Percentiles rank a stretch among this genome's conserved stretches.
phyloP scores from a whole-genome alignment of 2,113 vertebrate genomes.

The Anarhynchus alexandrinus region DNA sequence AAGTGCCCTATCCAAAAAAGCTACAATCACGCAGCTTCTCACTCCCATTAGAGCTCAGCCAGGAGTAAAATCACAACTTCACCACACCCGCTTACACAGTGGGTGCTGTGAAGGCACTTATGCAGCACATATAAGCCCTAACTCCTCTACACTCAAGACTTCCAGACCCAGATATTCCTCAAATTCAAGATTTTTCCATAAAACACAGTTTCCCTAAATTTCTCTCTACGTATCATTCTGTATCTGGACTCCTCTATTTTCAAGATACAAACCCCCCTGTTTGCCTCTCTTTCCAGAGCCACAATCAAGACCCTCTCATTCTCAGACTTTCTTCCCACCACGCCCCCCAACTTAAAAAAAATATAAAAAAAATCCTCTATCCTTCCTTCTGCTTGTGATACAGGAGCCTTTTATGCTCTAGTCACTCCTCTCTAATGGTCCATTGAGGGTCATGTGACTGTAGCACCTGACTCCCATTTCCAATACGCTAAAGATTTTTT shows the following conservation, averaged over 20 bases:
- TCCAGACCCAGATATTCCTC: not conserved
- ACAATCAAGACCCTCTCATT: too few relatives aligned
- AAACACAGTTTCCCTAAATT: rapidly evolving
- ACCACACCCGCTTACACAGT: not conserved
- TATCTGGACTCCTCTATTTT: rapidly evolving
- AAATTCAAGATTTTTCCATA: rapidly evolving
- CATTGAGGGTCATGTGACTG: not conserved
- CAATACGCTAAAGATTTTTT: not conserved
- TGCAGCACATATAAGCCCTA: not conserved
- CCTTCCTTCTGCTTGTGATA: rapidly evolving
- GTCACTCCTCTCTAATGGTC: not conserved
- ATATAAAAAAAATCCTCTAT: too few relatives aligned
- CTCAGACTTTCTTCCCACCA: too few relatives aligned
- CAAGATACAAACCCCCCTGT: rapidly evolving
- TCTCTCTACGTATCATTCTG: rapidly evolving
- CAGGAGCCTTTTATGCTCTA: not conserved
- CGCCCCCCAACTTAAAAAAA: too few relatives aligned
- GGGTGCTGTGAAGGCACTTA: too few relatives aligned
- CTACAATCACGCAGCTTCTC: not conserved
- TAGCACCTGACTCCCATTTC: not conserved
- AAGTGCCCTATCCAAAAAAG: not conserved
- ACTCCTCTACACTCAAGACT: not conserved
- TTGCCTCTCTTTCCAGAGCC: rapidly evolving
- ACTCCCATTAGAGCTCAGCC: not conserved
- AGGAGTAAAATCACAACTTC: not conserved